Evolutionary conservation across 2,888 invertebrate genomes (phyloP), one percentile per base, ranked within the genome.

Genomic region (Odontocolon sp.): DNA sequence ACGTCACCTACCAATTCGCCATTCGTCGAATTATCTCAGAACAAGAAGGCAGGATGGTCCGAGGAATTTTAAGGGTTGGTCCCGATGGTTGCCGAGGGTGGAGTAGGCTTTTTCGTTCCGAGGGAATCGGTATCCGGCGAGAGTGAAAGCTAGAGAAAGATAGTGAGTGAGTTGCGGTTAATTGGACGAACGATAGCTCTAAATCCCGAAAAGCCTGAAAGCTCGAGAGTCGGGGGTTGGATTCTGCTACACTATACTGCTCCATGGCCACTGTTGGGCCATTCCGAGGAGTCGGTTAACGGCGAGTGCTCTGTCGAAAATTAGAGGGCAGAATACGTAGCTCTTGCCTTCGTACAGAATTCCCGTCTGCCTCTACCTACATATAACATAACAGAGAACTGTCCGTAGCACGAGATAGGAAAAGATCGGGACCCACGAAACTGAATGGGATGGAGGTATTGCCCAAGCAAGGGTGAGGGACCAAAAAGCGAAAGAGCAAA

Each of bases 111-210:
- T 69, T 70, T 70, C 28, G 40, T 54, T 61, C 38, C 23, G 66
- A 66, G 66, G 45, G 67, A 38, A 45, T 40, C 33, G n/a, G n/a
- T 33, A 16, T 26, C 31, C 42, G 40, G 63, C 40, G 68, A 68
- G 74, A 67, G 59, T 45, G 69, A 72, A 74, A 74, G 72, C 68
- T 61, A 42, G 73, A 77, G 69, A 78, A 64, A 38, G 40, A 33
- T 56, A 52, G 45, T 38, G 38, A 42, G 47, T 18, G 66, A 61
- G 70, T 69, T 68, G 80, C 85, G 70, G 86, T 84, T 86, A 86
- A 86, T 86, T 86, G 86, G 82, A 84, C 83, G 84, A 82, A 85
- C 83, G 84, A 86, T 85, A 82, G 84, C 80, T 81, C 82, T 82
- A 85, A 86, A 86, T 84, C 86, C 82, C 50, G 78, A 75, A 78